Base-by-base conservation (phyloP, 1,140 invertebrate genomes). In the Ericerus pela region DNA sequence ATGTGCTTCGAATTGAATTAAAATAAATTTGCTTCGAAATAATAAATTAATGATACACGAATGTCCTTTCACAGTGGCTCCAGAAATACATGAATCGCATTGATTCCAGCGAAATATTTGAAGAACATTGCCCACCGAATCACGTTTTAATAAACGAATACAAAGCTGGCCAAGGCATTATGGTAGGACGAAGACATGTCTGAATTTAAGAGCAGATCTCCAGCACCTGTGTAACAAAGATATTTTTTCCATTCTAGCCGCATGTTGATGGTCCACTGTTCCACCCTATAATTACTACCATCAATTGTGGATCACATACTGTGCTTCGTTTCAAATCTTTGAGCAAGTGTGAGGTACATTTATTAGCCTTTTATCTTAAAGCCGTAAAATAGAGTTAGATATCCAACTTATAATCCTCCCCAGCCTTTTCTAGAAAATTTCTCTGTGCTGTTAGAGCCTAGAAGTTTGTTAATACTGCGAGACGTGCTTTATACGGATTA, bases 61-160 rank as follows among this genome's bases (percentile, higher is more conserved):
- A 1, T 37, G 27, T 41, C 30, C 1, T 51, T 52, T 20, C n/a
- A 54, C 65, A 83, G 81, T 97, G 93, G 92, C 71, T 97, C 2
- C 69, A 81, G 59, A 70, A 63, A 8, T 86, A 82, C 63, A 71
- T 88, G 18, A 71, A 85, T n/a, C 83, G 78, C 73, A 79, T 97
- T 33, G 71, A 76, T 58, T 65, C 70, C 10, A 66, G 92, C 4
- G 73, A 80, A 53, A 63, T 91, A 29, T 96, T 96, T 75, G 76
- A 77, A 31, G 75, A 75, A 2, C 79, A 79, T 60, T 81, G 81
- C 62, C 59, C 62, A 29, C 85, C 92, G 14, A 99, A 98, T 71
- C 94, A 98, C 76, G 84, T 97, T 3, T 70, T 99, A 24, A 82
- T 98, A 0, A 99, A 99, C 74, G 95, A 98, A 72, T 98, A 98